Evolutionary conservation across 2,113 vertebrate genomes (phyloP), one percentile per base, ranked within the genome.

Genomic region (Psilopsiagon aurifrons): DNA sequence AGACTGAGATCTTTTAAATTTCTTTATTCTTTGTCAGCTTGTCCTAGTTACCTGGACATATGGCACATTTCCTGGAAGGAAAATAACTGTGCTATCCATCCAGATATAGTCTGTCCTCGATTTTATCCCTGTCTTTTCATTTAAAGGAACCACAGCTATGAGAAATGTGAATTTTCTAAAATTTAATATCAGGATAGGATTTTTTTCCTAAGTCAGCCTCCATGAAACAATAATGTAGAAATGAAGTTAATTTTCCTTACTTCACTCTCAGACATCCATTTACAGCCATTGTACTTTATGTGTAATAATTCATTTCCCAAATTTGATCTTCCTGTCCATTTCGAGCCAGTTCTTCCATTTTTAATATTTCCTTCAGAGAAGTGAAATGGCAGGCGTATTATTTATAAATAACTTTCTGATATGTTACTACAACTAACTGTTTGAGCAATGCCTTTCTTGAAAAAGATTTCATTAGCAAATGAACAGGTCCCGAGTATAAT

Each of bases 11-110:
- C 13, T 83, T 92, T 81, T 74, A 63, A 74, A 83, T 41, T 19
- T 76, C 62, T 92, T 39, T 86, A 7, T 79, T 86, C 60, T 88
- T 90, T 95, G 79, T 64, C 88, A 93, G 64, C 39, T 80, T 90
- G 90, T 93, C 90, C 93, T 69, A 85, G 41, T 91, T 96, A 87
- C 62, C 70, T 88, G 69, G 49, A 31, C 17, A 13, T 51, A 20
- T 67, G 79, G 86, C 59, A 90, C 2, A 2, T 90, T 95, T 95
- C 66, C 64, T 83, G 76, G 69, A 92, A 95, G 66, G 83, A 78
- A 83, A 92, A 68, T 93, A 88, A 63, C 75, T 88, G 0, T 86
- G 44, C 73, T 81, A 15, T 93, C 92, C 90, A 81, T 93, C 76
- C 35, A 84, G 27, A 84, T 81, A 66, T 25, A 63, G 17, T 35